Evolutionary conservation across 2,113 vertebrate species (phyloP).

Genomic region (Zosterops lateralis): DNA sequence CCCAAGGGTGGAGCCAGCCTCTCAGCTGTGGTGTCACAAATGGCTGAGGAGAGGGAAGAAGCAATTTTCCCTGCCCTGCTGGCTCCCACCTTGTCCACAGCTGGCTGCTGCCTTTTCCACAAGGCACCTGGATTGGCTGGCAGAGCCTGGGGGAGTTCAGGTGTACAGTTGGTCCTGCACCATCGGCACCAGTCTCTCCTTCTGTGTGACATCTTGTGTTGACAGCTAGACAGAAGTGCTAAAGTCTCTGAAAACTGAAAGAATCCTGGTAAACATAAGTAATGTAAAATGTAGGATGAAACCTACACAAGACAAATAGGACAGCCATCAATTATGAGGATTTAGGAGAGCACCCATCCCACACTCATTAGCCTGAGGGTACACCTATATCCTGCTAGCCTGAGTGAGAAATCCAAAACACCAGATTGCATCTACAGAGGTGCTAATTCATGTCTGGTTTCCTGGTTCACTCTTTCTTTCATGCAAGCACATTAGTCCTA

Average conservation of each 20-base stretch:
- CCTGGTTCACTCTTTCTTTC: not conserved
- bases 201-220: not conserved
- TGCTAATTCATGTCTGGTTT: not conserved
- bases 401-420: not conserved
- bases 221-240: not conserved
- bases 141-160: not conserved
- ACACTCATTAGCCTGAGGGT: not conserved
- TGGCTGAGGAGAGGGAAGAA: not conserved
- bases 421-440: not conserved
- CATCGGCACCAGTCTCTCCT: not conserved
- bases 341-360: not conserved
- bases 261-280: not conserved
- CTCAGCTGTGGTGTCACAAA: not conserved
- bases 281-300: not conserved
- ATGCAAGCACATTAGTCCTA: not conserved
- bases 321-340: not conserved
- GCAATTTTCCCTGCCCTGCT: not conserved
- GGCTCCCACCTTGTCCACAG: not conserved
- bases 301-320: not conserved
- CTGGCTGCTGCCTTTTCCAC: not conserved
- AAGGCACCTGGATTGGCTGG: not conserved
- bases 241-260: not conserved
- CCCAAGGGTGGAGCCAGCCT: not conserved
- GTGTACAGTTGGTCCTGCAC: accelerated
- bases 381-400: not conserved